Base-by-base conservation (phyloP, 2,113 vertebrate species). In the Tyto alba region DNA sequence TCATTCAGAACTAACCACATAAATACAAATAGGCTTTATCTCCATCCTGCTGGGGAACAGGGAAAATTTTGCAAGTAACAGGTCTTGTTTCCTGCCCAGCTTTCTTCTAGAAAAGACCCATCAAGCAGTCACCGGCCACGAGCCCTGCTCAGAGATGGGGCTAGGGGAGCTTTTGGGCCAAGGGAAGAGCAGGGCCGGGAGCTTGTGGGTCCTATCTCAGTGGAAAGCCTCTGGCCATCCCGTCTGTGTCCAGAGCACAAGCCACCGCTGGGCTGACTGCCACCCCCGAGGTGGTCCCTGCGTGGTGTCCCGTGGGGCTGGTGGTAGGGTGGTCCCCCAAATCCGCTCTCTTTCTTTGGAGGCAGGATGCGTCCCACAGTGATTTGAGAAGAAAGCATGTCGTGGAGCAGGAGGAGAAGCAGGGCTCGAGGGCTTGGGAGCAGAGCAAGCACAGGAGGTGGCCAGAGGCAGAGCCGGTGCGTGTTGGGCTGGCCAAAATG, bases 331-430 rank as follows among this genome's bases (percentile, higher is more conserved):
- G 48, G n/a, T 75, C 11, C 43, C 22, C 41, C 21, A 64, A 29
- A 67, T 29, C 29, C 4, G 4, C 11, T 20, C 56, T 69, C 52
- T 38, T 73, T 73, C 22, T 79, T 91, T 89, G 47, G 53, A 83
- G 53, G 38, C 56, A 45, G 63, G 30, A 38, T 57, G 38, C 2
- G 2, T 89, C 50, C 43, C 3, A 1, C 1, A 0, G n/a, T 34
- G 40, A 21, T 47, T 16, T 50, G 41, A 71, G 34, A 77, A 55
- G 77, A 60, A 76, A 75, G 38, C 13, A 2, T 32, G 20, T 19
- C 34, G 16, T 12, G 38, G 26, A 76, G 45, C 23, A 29, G 68
- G 19, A 76, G 23, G 34, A 71, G 20, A 78, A 64, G 19, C 25
- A 27, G 36, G 29, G 62, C 11, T 85, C 50, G 36, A 86, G 25